Conservation (phyloP, 2,113 vertebrate species). For the Pseudois nayaur region DNA sequence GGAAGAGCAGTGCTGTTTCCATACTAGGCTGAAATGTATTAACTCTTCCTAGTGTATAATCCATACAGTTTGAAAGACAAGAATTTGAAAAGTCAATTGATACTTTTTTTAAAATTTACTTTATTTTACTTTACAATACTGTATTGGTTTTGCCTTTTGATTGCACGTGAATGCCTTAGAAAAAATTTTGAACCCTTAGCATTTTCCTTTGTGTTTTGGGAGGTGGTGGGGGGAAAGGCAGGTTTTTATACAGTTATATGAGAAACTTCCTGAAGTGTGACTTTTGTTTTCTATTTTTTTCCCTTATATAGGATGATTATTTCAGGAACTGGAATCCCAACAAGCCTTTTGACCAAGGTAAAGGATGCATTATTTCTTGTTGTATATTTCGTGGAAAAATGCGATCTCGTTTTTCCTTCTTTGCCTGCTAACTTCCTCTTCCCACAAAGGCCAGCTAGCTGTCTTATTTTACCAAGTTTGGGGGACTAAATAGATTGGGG, state of each 20-base stretch:
- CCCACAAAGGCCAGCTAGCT: not conserved
- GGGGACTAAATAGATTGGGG: not conserved
- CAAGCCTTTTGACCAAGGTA: constrained; percentile 90
- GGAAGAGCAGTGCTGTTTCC: constrained; percentile 12
- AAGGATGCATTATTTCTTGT: constrained; percentile 20
- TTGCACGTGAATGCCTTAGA: not conserved
- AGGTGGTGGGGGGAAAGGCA: not conserved
- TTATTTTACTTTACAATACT: too few relatives aligned
- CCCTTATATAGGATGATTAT: constrained; percentile 83
- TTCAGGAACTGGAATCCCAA: constrained; percentile 89
- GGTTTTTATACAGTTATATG: not conserved
- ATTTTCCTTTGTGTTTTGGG: constrained; percentile 35
- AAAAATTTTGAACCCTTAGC: not conserved
- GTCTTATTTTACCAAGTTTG: not conserved
- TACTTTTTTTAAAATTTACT: not conserved
- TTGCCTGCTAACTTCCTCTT: not conserved
- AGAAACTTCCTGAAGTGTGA: constrained; percentile 40
- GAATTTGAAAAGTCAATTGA: constrained; percentile 33
- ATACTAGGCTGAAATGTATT: not conserved
- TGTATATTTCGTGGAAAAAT: not conserved
- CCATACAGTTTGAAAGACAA: not conserved
- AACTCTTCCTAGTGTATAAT: not conserved
- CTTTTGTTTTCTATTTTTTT: constrained; percentile 46
- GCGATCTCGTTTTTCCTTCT: not conserved
- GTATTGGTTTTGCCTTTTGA: not conserved